Base-by-base conservation (phyloP, 2,888 invertebrate species). In the Meiosimyza decipiens region DNA sequence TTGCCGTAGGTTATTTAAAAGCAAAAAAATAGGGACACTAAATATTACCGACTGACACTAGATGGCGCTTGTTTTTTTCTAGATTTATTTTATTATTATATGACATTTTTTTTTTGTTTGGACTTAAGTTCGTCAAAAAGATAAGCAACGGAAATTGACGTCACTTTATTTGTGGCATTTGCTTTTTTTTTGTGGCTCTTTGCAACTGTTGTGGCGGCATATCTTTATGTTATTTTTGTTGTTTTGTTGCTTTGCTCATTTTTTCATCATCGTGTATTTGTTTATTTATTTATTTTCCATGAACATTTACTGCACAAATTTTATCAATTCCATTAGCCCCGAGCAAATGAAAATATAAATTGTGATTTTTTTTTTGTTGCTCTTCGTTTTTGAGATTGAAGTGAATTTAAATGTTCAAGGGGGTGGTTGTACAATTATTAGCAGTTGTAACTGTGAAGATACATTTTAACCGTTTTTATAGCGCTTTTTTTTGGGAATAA, bases 301-400 rank as follows among this genome's bases (percentile, higher is more conserved):
- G 18, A 63, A 50, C 50, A 63, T 63, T n/a, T 63, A 49, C 22
- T 49, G 47, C 40, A 60, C 33, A 60, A 60, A 49, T 63, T 49
- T 63, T 63, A 63, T 63, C 49, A 60, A 63, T 63, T 63, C 63
- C 63, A 64, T 64, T 64, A 64, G 64, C 64, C 64, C 6, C 13
- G 13, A 64, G 64, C 50, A 63, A 60, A 60, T 60, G 60, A 33
- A 60, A 60, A 62, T 16, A 47, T 62, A 40, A 40, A 40, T 40
- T 40, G 40, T 40, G 40, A 40, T 40, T 6, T 40, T 9, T 40
- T 40, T 40, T 40, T 40, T 40, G 6, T 1, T 40, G 40, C 40
- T 40, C 9, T 40, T 6, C 40, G 1, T 40, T 40, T 9, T 40
- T 40, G 40, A 1, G 9, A 40, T 40, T 40, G 9, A 9, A 40